Conservation (phyloP, 2,113 vertebrate species). For the Notothenia coriiceps region DNA sequence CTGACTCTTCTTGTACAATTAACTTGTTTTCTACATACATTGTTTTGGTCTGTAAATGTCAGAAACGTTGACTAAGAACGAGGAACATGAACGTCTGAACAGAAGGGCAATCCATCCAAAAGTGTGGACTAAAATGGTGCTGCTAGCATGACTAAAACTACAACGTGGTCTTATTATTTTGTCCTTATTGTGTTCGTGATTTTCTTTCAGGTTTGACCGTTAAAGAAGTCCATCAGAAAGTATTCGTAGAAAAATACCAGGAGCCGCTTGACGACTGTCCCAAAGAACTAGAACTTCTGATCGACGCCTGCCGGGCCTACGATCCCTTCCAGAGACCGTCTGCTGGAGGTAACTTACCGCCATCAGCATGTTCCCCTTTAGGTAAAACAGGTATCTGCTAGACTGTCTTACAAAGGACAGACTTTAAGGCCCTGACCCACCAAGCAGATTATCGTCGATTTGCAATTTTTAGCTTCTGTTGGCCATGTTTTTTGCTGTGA, state of each 20-base stretch:
- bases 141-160: not conserved
- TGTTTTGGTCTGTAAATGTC: too few relatives aligned
- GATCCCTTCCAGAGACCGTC: conserved; percentile 84
- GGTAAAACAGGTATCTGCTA: not conserved
- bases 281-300: conserved; percentile 69
- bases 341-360: conserved; percentile 73
- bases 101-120: too few relatives aligned
- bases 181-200: not conserved
- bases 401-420: not conserved
- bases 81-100: too few relatives aligned
- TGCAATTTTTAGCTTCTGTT: too few relatives aligned
- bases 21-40: too few relatives aligned
- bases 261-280: conserved; percentile 86
- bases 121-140: too few relatives aligned
- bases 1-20: too few relatives aligned
- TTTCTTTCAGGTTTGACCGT: conserved; percentile 69
- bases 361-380: not conserved
- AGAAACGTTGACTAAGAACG: too few relatives aligned
- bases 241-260: conserved; percentile 50
- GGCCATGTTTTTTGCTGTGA: too few relatives aligned
- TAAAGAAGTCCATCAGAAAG: conserved; percentile 77
- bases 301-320: conserved; percentile 78
- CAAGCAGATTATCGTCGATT: too few relatives aligned
- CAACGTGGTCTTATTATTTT: not conserved
- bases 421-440: not conserved